phyloP scores from a whole-genome alignment of 2,113 vertebrate genomes.

The Nycticryphes semicollaris region DNA sequence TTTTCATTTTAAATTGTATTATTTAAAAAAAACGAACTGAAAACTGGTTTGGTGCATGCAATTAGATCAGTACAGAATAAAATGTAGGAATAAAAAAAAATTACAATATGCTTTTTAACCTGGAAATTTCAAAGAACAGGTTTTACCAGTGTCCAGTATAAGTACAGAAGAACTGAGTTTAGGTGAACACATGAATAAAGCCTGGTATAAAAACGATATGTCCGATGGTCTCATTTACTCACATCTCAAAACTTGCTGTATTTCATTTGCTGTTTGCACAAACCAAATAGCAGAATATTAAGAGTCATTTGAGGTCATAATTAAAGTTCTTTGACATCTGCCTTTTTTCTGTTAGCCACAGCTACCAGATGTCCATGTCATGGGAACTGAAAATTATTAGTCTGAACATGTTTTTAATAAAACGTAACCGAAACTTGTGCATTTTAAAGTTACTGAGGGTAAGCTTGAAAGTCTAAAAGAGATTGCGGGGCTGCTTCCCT shows the following conservation, averaged over 20 bases:
- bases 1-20: not conserved
- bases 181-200: not conserved
- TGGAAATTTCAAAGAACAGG: not conserved
- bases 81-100: not conserved
- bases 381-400: constrained; percentile 43
- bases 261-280: constrained; percentile 3
- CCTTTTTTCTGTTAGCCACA: constrained; percentile 44
- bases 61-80: not conserved
- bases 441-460: not conserved
- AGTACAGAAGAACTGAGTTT: not conserved
- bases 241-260: not conserved
- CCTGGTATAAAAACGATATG: not conserved
- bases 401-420: constrained; percentile 49
- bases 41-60: not conserved
- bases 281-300: constrained; percentile 37
- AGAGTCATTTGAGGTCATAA: constrained; percentile 57
- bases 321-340: constrained; percentile 62
- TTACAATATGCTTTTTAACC: not conserved
- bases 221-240: not conserved
- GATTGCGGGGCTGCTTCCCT: not conserved
- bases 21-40: not conserved
- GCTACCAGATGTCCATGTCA: constrained; percentile 53
- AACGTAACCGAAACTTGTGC: constrained; percentile 26
- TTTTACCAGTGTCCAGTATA: not conserved
- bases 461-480: not conserved